A percentile compares a stretch with the other conserved stretches of the same genome.
Conservation (phyloP, 1,140 invertebrate genomes). For the Himalopsyche phryganea region DNA sequence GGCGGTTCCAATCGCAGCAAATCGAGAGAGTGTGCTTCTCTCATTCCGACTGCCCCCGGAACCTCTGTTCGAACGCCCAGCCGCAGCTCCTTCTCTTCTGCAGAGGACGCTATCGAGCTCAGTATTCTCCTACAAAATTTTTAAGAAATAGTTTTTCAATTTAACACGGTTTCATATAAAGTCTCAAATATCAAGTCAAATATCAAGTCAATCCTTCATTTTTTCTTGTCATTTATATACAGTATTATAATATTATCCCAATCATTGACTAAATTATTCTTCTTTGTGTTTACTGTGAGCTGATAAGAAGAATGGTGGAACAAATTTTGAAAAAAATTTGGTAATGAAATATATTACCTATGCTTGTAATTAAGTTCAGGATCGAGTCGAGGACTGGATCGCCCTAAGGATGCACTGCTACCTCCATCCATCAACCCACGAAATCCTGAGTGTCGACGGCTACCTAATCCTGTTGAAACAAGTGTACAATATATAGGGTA, state of each 20-base stretch:
- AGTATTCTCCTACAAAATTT: slow-evolving; percentile 42
- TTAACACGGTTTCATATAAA: too few relatives aligned
- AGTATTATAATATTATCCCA: too few relatives aligned
- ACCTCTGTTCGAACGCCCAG: slow-evolving; percentile 2
- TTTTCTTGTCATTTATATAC: too few relatives aligned
- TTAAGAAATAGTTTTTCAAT: too few relatives aligned
- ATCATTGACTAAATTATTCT: too few relatives aligned
- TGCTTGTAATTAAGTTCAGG: slow-evolving; percentile 18
- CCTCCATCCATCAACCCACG: slow-evolving; percentile 18
- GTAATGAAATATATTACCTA: too few relatives aligned
- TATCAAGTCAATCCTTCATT: too few relatives aligned
- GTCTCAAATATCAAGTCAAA: too few relatives aligned
- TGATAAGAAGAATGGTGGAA: too few relatives aligned
- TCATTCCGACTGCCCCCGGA: slow-evolving; percentile 28
- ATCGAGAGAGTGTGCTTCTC: slow-evolving; percentile 45
- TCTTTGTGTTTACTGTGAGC: too few relatives aligned
- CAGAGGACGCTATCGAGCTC: slow-evolving; percentile 49
- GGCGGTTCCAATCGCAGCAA: slow-evolving; percentile 36
- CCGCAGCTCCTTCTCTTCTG: slow-evolving; percentile 33
- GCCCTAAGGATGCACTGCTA: slow-evolving; percentile 25
- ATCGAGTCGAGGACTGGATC: slow-evolving; percentile 24
- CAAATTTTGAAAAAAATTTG: too few relatives aligned
- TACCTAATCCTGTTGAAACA: slow-evolving; percentile 25
- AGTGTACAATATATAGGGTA: too few relatives aligned
- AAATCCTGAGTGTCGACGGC: slow-evolving; percentile 27